Evolutionary conservation across 1,140 invertebrate genomes (phyloP).

Genomic region (Latrodectus geometricus): DNA sequence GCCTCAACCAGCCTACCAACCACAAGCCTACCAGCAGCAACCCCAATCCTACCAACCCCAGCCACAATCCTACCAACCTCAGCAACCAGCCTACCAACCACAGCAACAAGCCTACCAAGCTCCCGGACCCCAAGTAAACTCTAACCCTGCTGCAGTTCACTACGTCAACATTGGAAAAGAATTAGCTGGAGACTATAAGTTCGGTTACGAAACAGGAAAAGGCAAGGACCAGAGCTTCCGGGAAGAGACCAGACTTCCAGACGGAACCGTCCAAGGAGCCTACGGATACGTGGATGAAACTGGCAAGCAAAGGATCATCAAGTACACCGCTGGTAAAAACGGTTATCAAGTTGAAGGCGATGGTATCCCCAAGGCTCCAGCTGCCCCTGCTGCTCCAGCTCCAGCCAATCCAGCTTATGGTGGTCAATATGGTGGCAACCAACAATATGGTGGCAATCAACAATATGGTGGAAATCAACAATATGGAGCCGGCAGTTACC

Average conservation of each 20-base stretch:
- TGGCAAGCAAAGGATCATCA: slow-evolving; percentile 73
- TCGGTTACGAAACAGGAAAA: slow-evolving; percentile 63
- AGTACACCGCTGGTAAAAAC: slow-evolving; percentile 76
- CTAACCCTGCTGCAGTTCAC: slow-evolving; percentile 57
- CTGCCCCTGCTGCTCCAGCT: slow-evolving; percentile 25
- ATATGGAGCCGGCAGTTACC: background rate
- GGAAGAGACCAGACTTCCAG: slow-evolving; percentile 63
- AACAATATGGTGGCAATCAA: background rate
- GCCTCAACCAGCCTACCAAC: background rate
- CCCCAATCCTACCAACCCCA: background rate
- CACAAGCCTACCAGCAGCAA: slow-evolving; percentile 1
- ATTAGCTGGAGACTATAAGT: slow-evolving; percentile 63
- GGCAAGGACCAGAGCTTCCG: slow-evolving; percentile 61
- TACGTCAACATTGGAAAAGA: slow-evolving; percentile 62
- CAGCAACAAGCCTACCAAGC: slow-evolving; percentile 16
- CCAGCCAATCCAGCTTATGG: background rate
- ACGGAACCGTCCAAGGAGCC: slow-evolving; percentile 71
- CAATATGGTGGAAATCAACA: background rate
- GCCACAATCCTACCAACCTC: slow-evolving; percentile 18
- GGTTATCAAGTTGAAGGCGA: slow-evolving; percentile 70
- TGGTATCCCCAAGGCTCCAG: slow-evolving; percentile 48
- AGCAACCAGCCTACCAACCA: slow-evolving; percentile 5
- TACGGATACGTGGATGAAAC: slow-evolving; percentile 74
- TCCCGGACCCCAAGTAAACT: slow-evolving; percentile 31
- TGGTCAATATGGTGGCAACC: background rate